Conservation (phyloP, 1,140 invertebrate species). For the Bombus vancouverensis region DNA sequence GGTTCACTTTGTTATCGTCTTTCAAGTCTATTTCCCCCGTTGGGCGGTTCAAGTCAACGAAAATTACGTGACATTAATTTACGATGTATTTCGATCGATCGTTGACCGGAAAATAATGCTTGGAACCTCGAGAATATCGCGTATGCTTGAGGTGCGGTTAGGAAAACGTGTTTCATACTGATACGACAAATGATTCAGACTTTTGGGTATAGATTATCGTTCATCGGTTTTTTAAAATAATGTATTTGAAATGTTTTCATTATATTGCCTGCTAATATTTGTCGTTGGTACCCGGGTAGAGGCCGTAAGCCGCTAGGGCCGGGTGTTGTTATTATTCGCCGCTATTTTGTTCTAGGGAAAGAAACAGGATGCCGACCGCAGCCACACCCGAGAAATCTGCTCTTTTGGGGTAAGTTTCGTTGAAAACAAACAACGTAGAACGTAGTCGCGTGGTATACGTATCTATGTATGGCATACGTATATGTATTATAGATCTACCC, state of each 20-base stretch:
- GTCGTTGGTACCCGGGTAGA: constrained; percentile 38
- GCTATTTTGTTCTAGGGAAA: constrained; percentile 84
- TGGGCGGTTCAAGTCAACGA: neutral
- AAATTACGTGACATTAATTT: neutral
- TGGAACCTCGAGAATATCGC: no score
- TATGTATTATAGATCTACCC: neutral
- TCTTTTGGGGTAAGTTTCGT: constrained; percentile 86
- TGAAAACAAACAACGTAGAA: constrained; percentile 6
- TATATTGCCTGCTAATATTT: constrained; percentile 21
- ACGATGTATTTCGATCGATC: neutral
- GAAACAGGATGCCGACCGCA: constrained; percentile 86
- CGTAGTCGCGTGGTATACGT: neutral
- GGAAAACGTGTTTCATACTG: no score
- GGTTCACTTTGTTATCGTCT: neutral
- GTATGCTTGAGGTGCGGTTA: neutral
- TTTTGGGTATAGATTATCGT: neutral
- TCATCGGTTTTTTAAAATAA: neutral
- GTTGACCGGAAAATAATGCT: neutral
- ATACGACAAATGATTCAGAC: neutral
- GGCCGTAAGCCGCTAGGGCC: constrained; percentile 72
- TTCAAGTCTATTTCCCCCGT: neutral
- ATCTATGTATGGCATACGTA: no score
- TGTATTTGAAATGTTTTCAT: neutral
- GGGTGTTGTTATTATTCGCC: constrained; percentile 80
- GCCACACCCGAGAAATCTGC: constrained; percentile 87